Conservation (phyloP, 2,888 invertebrate genomes). For the Drosophila crucigera region DNA sequence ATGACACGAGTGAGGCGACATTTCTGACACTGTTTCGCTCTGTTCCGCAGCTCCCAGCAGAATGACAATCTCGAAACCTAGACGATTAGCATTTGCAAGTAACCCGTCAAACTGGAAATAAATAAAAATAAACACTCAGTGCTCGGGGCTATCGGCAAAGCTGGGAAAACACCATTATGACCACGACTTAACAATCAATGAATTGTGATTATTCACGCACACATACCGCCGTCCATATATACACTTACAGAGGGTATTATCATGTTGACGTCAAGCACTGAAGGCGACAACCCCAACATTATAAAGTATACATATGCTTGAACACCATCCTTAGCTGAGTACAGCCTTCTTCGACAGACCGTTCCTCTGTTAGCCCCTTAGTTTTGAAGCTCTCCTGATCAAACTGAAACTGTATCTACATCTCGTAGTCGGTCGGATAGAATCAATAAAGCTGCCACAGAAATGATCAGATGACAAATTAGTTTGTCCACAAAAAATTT, state of each 20-base stretch:
- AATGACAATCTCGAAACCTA: conserved; percentile 3
- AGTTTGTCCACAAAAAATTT: neutral
- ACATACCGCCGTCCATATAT: neutral
- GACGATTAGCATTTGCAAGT: neutral
- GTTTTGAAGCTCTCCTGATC: neutral
- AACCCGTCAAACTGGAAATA: conserved; percentile 47
- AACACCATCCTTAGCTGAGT: neutral
- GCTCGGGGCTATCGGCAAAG: conserved; percentile 47
- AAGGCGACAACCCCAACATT: neutral
- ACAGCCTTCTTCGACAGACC: neutral
- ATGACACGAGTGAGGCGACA: conserved; percentile 14
- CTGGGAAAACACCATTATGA: conserved; percentile 22
- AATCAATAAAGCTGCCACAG: neutral
- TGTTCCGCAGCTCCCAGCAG: conserved; percentile 25
- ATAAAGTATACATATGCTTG: neutral
- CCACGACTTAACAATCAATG: conserved; percentile 30
- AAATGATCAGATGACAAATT: neutral
- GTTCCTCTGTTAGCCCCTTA: neutral
- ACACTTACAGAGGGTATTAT: neutral
- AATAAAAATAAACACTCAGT: conserved; percentile 12
- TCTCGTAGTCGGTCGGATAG: neutral
- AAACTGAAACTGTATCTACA: neutral
- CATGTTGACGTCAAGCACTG: neutral
- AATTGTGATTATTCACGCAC: conserved; percentile 13
- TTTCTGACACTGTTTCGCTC: conserved; percentile 27